Evolutionary conservation across 2,797 vertebrate species (phyloP).

Genomic region (Philypnodon macrostomus): DNA sequence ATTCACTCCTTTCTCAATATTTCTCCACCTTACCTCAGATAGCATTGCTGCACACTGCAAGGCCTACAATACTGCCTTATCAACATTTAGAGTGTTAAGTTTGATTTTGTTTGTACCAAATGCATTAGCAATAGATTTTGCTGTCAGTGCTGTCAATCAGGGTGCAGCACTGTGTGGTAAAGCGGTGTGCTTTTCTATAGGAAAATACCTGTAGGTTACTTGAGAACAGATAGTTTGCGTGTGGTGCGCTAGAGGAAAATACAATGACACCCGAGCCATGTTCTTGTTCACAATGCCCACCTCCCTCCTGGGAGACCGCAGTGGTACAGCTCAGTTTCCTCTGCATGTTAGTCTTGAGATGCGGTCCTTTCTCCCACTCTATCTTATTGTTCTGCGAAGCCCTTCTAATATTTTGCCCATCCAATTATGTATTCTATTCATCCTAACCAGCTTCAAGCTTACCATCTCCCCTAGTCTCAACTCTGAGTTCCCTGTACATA

Average conservation of each 20-base stretch:
- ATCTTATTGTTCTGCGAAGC: conserved; percentile 45
- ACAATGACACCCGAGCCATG: conserved; percentile 65
- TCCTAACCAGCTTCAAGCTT: conserved; percentile 49
- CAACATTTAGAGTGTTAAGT: conserved; percentile 4
- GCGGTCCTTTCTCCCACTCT: conserved; percentile 48
- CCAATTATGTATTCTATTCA: conserved; percentile 60
- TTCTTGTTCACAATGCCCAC: conserved; percentile 66
- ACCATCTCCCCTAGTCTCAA: conserved; percentile 27
- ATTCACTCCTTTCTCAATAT: conserved; percentile 21
- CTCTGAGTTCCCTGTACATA: conserved; percentile 22
- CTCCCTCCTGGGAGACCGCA: conserved; percentile 51
- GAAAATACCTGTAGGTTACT: conserved; percentile 66
- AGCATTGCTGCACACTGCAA: conserved; percentile 8
- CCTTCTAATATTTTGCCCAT: conserved; percentile 54
- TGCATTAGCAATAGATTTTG: not conserved
- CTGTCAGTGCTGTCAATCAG: conserved; percentile 6
- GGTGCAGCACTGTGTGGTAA: conserved; percentile 10
- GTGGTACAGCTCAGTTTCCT: conserved; percentile 58
- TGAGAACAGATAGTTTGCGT: conserved; percentile 56
- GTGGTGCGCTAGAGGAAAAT: conserved; percentile 68
- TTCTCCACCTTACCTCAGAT: conserved; percentile 29
- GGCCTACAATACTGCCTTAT: conserved; percentile 14
- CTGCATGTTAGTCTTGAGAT: conserved; percentile 58
- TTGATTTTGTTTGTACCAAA: not conserved
- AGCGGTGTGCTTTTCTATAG: conserved; percentile 51